A percentile compares a stretch with the other conserved stretches of the same genome.
phyloP scores from a whole-genome alignment of 2,888 invertebrate species.

The Parnassius apollo region DNA sequence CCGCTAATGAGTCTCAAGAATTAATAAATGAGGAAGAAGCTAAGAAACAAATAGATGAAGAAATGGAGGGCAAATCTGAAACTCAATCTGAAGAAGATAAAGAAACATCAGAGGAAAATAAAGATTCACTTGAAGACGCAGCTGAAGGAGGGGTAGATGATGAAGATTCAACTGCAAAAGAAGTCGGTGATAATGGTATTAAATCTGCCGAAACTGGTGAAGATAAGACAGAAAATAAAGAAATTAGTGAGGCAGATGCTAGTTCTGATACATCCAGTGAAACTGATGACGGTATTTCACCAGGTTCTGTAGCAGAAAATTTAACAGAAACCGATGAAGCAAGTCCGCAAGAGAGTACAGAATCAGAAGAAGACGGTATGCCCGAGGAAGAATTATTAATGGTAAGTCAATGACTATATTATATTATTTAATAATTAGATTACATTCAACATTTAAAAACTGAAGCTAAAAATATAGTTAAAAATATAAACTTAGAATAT shows the following conservation, averaged over 20 bases:
- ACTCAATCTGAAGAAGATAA: constrained; percentile 44
- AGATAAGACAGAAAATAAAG: constrained; percentile 46
- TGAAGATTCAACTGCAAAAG: constrained; percentile 41
- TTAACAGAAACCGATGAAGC: constrained; percentile 31
- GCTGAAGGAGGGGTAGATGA: constrained; percentile 43
- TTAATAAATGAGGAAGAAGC: constrained; percentile 46
- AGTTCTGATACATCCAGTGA: constrained; percentile 26
- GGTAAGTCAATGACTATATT: constrained; percentile 50
- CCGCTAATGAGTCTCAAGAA: constrained; percentile 44
- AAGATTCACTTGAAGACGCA: constrained; percentile 32
- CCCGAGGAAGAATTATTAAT: constrained; percentile 84
- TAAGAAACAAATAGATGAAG: constrained; percentile 54
- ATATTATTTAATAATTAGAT: too few species aligned
- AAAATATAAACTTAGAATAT: too few species aligned
- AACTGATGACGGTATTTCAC: constrained; percentile 35
- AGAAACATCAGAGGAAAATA: constrained; percentile 34
- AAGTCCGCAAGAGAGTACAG: constrained; percentile 41
- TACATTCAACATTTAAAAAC: too few species aligned
- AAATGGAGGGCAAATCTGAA: constrained; percentile 50
- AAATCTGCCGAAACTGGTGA: constrained; percentile 35
- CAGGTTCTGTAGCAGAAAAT: constrained; percentile 29
- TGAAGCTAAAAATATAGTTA: too few species aligned
- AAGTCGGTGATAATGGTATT: constrained; percentile 40
- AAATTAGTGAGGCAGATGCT: constrained; percentile 34
- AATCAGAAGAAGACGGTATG: constrained; percentile 66